phyloP scores from a whole-genome alignment of 2,797 vertebrate genomes.

The Forpus xanthops region DNA sequence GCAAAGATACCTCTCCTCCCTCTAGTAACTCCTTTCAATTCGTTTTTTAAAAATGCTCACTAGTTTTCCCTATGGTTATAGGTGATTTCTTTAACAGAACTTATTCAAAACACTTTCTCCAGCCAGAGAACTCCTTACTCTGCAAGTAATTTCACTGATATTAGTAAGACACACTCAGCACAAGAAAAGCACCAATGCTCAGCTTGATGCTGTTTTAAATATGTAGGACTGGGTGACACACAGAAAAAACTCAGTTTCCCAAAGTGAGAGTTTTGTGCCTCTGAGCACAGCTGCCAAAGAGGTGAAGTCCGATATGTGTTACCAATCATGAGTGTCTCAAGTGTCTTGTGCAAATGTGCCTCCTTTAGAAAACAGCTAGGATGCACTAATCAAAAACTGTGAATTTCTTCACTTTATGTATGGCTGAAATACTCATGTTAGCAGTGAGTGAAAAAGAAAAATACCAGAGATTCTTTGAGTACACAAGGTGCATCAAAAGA shows the following conservation, averaged over 20 bases:
- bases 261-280: background rate
- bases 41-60: background rate
- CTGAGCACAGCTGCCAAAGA: background rate
- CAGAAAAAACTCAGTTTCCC: background rate
- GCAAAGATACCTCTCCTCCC: background rate
- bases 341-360: background rate
- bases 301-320: background rate
- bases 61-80: background rate
- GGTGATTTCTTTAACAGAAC: background rate
- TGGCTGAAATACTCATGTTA: background rate
- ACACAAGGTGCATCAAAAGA: background rate
- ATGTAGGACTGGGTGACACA: background rate
- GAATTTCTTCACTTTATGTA: background rate
- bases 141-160: background rate
- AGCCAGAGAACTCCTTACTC: background rate
- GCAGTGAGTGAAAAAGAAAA: background rate
- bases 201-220: background rate
- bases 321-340: background rate
- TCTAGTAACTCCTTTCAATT: background rate
- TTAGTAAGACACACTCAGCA: background rate
- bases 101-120: background rate
- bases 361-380: background rate
- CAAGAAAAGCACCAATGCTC: background rate
- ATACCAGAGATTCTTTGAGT: background rate
- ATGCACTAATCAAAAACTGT: background rate